Base-by-base conservation (phyloP, 2,113 vertebrate species). In the Equus quagga region DNA sequence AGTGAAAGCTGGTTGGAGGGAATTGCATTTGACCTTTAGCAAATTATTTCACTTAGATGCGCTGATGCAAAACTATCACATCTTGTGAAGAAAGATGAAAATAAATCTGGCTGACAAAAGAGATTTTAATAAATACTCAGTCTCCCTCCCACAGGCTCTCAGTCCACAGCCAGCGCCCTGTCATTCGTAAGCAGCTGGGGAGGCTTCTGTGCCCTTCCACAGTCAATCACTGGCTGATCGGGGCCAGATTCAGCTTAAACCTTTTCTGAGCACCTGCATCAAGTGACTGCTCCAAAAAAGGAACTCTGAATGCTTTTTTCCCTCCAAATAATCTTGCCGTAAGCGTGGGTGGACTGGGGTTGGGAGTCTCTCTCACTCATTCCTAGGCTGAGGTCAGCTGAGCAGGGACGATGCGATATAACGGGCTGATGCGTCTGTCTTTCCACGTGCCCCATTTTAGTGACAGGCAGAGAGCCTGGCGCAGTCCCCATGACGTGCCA, bases 1-100 rank as follows among this genome's bases (percentile, higher is more conserved):
- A 98, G 97, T 97, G 97, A 98, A 97, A 98, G 94, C 83, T 97
- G 97, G 92, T 97, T 96, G 95, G 88, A 96, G 97, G 97, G 93
- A 97, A 98, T 97, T 97, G 95, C 93, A 89, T 94, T 91, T 97
- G 97, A 98, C 97, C 96, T 97, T 98, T 97, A 96, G 96, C 82
- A 97, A 97, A 98, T 97, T 93, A 97, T 97, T 98, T 96, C 94
- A 97, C 97, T 97, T 97, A 97, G 93, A 97, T 86, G 94, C 10
- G 2, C 80, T 97, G 97, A 97, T 97, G 97, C 97, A 97, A 98
- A 96, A 95, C 97, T 94, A 97, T 96, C 97, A 95, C 84, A 84
- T 97, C 95, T 90, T 90, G 84, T 96, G 84, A 97, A 98, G 95
- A 96, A 96, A 96, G 97, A 97, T 0, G 31, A 96, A 97, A 97